phyloP scores from a whole-genome alignment of 2,113 vertebrate species.

The Otis tarda region DNA sequence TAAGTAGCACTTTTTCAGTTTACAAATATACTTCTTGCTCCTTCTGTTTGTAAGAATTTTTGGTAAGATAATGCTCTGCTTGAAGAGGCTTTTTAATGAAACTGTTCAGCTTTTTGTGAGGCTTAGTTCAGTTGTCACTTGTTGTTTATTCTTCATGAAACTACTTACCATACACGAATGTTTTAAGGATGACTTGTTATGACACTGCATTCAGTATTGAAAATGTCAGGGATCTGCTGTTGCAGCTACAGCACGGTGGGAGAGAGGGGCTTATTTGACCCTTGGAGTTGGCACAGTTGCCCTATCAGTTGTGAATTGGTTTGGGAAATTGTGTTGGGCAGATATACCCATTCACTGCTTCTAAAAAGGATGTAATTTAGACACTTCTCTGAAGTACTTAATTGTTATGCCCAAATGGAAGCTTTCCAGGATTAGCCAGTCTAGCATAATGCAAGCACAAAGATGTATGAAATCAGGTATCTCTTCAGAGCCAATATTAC shows the following conservation, averaged over 20 bases:
- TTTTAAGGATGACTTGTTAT: not conserved
- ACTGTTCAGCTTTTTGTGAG: not conserved
- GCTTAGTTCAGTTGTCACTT: not conserved
- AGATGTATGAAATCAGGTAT: not conserved
- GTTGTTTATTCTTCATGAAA: not conserved
- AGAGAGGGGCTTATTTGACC: not conserved
- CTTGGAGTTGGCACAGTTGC: not conserved
- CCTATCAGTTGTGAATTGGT: not conserved
- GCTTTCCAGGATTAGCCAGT: not conserved
- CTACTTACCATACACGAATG: not conserved
- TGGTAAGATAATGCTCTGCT: not conserved
- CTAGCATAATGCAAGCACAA: not conserved
- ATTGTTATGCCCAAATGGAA: not conserved
- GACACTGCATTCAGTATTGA: not conserved
- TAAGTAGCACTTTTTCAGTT: not conserved
- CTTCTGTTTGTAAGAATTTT: not conserved
- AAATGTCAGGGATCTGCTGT: not conserved
- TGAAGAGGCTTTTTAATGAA: not conserved
- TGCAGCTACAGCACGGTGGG: not conserved
- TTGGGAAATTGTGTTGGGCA: not conserved
- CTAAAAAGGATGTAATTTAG: too few relatives aligned
- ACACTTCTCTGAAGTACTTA: not conserved
- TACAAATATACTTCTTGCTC: not conserved
- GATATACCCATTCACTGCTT: too few relatives aligned
- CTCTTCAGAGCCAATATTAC: not conserved